Conservation (phyloP, 92 coral and sea anemone genomes). For the Isaurus tuberculatus region DNA sequence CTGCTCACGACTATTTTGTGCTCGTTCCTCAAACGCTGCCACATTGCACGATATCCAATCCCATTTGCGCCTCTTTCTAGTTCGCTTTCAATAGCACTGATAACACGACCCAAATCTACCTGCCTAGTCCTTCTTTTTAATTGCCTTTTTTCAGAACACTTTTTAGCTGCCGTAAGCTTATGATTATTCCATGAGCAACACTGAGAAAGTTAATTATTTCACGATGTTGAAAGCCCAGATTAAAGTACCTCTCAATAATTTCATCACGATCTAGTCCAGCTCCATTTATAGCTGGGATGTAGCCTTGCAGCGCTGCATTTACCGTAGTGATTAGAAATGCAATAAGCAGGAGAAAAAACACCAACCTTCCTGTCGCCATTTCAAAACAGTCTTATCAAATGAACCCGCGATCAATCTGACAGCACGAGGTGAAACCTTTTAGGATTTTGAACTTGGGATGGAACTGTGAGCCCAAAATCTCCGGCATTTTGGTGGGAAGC, state of each 20-base stretch:
- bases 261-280: constrained; percentile 45
- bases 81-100: constrained; percentile 42
- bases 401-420: too few species aligned
- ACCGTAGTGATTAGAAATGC: too few species aligned
- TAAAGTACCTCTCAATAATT: constrained; percentile 11
- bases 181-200: constrained; percentile 23
- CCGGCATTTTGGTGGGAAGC: constrained; percentile 51
- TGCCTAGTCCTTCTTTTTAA: neutral
- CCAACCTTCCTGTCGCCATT: too few species aligned
- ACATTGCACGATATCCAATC: constrained; percentile 48
- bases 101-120: constrained; percentile 25
- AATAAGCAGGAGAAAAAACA: too few species aligned
- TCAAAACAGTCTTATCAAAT: too few species aligned
- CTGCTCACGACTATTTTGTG: constrained; percentile 42
- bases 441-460: too few species aligned
- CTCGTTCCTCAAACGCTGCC: constrained; percentile 27
- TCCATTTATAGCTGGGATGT: too few species aligned
- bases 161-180: constrained; percentile 36
- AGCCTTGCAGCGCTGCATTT: too few species aligned
- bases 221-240: constrained; percentile 9
- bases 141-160: constrained; percentile 6
- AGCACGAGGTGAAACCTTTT: too few species aligned
- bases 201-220: constrained; percentile 18
- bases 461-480: constrained; percentile 46
- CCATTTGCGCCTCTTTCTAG: constrained; percentile 31